These are phyloP conservation scores for Lampris incognitus DNA, from an alignment of 2,113 vertebrate genomes.

Conservation along the genomic window DNA sequence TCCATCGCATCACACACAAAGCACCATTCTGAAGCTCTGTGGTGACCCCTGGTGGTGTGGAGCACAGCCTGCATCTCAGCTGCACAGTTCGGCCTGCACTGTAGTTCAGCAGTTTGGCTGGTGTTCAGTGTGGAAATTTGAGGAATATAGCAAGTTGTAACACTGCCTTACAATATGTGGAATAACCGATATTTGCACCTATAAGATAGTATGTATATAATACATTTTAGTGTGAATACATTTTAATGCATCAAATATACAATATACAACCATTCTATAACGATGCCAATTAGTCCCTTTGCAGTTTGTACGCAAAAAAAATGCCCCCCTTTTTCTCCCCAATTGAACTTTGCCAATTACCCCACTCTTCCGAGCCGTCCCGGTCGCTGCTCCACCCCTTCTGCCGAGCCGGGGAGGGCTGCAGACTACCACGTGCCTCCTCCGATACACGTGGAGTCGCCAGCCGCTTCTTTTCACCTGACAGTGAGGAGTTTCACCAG, in stretches of 20 bases:
- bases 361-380: too few species aligned
- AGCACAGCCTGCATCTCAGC: background rate
- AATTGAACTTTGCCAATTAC: too few species aligned
- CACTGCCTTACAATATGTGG: background rate
- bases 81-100: background rate
- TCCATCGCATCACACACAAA: too few species aligned
- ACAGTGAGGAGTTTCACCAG: too few species aligned
- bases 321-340: too few species aligned
- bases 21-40: background rate
- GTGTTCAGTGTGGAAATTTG: background rate
- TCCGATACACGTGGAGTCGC: too few species aligned
- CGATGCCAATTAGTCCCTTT: background rate
- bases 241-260: background rate
- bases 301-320: background rate
- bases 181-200: background rate
- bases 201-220: too few species aligned
- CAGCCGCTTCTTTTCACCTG: too few species aligned
- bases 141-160: background rate
- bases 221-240: background rate
- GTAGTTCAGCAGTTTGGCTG: background rate
- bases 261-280: background rate
- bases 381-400: too few species aligned
- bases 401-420: too few species aligned
- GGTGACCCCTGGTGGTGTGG: slow-evolving; percentile 45
- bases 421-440: too few species aligned